phyloP scores from a whole-genome alignment of 2,797 vertebrate genomes.

The Arnoldichthys spilopterus region DNA sequence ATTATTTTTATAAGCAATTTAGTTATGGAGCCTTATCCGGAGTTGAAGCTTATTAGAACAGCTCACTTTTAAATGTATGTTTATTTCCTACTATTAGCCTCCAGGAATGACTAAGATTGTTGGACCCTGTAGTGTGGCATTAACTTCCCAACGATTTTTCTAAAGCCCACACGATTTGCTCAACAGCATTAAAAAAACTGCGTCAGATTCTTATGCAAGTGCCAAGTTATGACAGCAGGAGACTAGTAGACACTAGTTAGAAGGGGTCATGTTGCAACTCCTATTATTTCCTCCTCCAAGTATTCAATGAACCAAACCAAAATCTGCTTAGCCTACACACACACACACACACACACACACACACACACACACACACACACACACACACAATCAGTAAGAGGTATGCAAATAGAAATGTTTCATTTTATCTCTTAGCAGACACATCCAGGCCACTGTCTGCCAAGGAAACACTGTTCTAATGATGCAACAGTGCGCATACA shows the following conservation, averaged over 20 bases:
- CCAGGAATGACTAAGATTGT: background rate
- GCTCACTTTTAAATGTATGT: background rate
- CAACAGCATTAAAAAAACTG: background rate
- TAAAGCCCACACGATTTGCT: background rate
- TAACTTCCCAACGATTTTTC: background rate
- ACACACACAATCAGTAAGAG: background rate
- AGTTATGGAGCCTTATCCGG: too few relatives aligned
- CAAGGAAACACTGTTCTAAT: slow-evolving; percentile 15
- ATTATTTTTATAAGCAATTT: too few relatives aligned
- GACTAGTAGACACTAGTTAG: background rate
- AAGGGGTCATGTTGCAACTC: background rate
- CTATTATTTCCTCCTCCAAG: background rate
- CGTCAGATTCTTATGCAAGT: background rate
- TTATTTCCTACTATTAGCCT: background rate
- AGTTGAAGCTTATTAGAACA: too few relatives aligned
- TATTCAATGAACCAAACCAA: slow-evolving; percentile 20
- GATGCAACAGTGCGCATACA: slow-evolving; percentile 18
- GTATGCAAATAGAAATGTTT: slow-evolving; percentile 31
- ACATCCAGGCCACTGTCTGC: slow-evolving; percentile 37
- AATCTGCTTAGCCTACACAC: slow-evolving; percentile 6
- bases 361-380: background rate
- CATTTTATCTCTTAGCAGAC: slow-evolving; percentile 36
- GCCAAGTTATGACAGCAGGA: background rate
- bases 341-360: background rate
- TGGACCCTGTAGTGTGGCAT: background rate